Evolutionary conservation across 2,113 vertebrate species (phyloP).

Genomic region (Chlorocebus sabaeus): DNA sequence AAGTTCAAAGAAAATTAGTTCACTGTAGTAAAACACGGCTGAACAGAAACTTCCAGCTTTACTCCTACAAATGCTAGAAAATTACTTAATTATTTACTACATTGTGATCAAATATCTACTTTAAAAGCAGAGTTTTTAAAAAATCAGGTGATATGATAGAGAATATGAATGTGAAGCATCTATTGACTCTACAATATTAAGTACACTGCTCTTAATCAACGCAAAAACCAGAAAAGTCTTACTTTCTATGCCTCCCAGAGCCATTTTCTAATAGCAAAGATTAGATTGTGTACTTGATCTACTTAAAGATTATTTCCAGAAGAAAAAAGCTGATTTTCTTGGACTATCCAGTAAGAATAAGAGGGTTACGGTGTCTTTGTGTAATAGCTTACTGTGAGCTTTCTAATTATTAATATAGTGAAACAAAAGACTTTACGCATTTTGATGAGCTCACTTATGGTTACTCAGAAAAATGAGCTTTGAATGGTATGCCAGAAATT

Average conservation of each 20-base stretch:
- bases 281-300: not conserved
- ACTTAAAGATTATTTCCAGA: slow-evolving; percentile 27
- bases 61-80: not conserved
- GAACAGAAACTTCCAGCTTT: not conserved
- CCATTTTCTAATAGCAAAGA: not conserved
- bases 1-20: not conserved
- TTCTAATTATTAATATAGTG: slow-evolving; percentile 61
- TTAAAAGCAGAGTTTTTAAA: not conserved
- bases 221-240: not conserved
- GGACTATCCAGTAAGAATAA: slow-evolving; percentile 61
- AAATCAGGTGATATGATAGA: not conserved
- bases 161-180: not conserved
- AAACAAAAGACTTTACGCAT: slow-evolving; percentile 44
- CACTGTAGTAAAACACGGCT: not conserved
- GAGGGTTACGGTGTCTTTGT: slow-evolving; percentile 25
- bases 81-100: slow-evolving; percentile 9
- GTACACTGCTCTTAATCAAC: not conserved
- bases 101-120: not conserved
- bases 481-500: slow-evolving; percentile 61
- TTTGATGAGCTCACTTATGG: slow-evolving; percentile 62
- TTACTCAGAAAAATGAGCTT: slow-evolving; percentile 70
- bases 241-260: not conserved
- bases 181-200: not conserved
- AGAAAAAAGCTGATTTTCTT: slow-evolving; percentile 56
- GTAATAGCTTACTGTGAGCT: slow-evolving; percentile 40